A percentile compares a stretch with the other conserved stretches of the same genome.
These are phyloP conservation scores for Dendrophyllia cribrosa DNA, from an alignment of 64 coral and sea anemone genomes.

Conservation along the genomic window DNA sequence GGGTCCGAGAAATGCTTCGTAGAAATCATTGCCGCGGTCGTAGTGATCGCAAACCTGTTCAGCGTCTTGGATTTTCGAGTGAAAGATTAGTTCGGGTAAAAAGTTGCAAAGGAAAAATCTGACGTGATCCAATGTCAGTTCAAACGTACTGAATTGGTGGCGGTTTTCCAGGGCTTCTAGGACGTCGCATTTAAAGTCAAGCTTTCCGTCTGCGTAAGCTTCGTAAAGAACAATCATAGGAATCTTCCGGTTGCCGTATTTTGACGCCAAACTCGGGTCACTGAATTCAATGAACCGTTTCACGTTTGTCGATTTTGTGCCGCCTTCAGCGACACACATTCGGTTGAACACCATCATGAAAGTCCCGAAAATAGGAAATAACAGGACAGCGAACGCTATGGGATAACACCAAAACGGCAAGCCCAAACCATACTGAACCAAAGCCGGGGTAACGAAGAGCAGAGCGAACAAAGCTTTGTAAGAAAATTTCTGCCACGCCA, in stretches of 20 bases:
- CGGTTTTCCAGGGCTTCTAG: constrained; percentile 93
- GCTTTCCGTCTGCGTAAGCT: constrained; percentile 93
- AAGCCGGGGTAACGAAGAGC: constrained; percentile 71
- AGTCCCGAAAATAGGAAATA: constrained; percentile 78
- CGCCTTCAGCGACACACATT: constrained; percentile 69
- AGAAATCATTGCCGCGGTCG: constrained; percentile 97
- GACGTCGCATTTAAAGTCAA: constrained; percentile 94
- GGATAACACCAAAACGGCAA: constrained; percentile 96
- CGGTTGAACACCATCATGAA: constrained; percentile 91
- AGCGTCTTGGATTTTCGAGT: constrained; percentile 89
- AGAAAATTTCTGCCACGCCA: constrained; percentile 90
- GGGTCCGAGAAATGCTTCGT: constrained; percentile 89
- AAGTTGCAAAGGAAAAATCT: constrained; percentile 94
- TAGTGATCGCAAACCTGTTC: constrained; percentile 98
- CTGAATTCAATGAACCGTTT: constrained; percentile 83
- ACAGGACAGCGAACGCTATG: constrained; percentile 7
- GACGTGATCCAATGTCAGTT: constrained; percentile 87
- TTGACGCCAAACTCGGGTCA: constrained; percentile 67
- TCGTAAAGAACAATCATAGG: constrained; percentile 89
- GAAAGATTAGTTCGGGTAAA: constrained; percentile 91
- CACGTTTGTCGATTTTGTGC: constrained; percentile 59
- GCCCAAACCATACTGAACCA: constrained; percentile 82
- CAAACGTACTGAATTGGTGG: constrained; percentile 82
- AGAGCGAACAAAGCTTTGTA: constrained; percentile 83
- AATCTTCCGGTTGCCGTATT: constrained; percentile 79